phyloP scores from a whole-genome alignment of 2,888 invertebrate genomes.

The Cinara cedri region DNA sequence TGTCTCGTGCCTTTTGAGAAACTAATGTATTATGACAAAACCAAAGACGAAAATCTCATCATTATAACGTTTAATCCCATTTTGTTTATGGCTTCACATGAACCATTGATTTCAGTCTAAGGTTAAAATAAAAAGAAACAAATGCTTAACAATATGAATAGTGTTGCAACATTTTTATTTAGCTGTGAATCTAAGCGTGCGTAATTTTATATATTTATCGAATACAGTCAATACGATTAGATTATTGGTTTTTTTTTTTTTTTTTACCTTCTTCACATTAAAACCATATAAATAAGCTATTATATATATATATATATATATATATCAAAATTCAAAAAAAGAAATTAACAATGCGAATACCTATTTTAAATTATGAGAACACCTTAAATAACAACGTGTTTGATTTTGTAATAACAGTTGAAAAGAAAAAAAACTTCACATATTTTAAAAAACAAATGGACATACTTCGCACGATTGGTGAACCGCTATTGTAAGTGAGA shows the following conservation, averaged over 20 bases:
- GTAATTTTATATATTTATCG: not conserved
- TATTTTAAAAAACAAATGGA: no score
- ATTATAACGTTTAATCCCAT: conserved; percentile 16
- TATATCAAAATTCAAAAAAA: no score
- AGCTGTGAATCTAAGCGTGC: not conserved
- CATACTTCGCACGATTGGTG: no score
- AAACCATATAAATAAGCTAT: no score
- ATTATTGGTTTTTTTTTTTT: not conserved
- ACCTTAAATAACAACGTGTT: no score
- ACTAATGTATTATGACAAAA: not conserved
- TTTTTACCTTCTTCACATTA: not conserved
- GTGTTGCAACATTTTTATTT: not conserved
- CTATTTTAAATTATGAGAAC: no score
- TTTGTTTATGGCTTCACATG: conserved; percentile 8
- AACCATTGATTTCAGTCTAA: conserved; percentile 17
- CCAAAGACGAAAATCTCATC: conserved; percentile 11
- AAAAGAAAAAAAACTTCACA: no score
- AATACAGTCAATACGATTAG: not conserved
- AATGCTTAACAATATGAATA: not conserved
- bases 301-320: no score
- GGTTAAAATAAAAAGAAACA: not conserved
- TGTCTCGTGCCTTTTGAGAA: not conserved
- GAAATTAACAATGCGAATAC: no score
- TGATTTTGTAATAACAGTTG: no score
- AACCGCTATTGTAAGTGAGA: no score